Evolutionary conservation across 1,140 invertebrate genomes (phyloP), one percentile per base, ranked within the genome.

Genomic region (Papilio machaon): DNA sequence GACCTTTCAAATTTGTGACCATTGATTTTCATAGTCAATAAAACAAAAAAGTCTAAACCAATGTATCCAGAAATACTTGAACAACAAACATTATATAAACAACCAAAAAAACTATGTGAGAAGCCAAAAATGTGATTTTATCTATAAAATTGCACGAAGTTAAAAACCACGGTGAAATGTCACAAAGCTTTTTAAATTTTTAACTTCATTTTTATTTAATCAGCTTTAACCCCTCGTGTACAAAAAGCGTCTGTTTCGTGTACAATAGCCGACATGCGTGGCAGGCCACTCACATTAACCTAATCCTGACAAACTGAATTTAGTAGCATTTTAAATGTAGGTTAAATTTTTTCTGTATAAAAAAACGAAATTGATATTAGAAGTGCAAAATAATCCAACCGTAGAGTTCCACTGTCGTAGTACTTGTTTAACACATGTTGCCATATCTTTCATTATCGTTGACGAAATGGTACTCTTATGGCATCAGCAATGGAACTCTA

Each of bases 121-220:
- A 67, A 13, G 19, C 23, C 23, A 35, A 67, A 60, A 67, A 13
- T 67, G 60, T 30, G 17, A 3, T 9, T 30, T 30, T 15, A 67
- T 13, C 60, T 30, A 67, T 67, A 9, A 9, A 2, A 23, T 4
- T 11, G 11, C 13, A 35, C 23, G 23, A 35, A 67, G 23, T 67
- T 67, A 67, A 67, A 67, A 30, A 35, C 60, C 23, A 67, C 60
- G 13, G 19, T 19, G 60, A 35, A 67, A 67, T 54, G 60, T 23
- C 9, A n/a, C 58, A 60, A 19, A 60, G 58, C 58, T 60, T 54
- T 54, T 54, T 60, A 60, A 23, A 23, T 19, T 23, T 60, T 60
- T 60, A 60, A 60, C 23, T 67, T 30, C 60, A 35, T 67, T 67
- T 30, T 67, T 67, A 67, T 67, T 67, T 67, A 67, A 67, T 67